Base-by-base conservation (phyloP, 2,113 vertebrate species). In the Craseonycteris thonglongyai region DNA sequence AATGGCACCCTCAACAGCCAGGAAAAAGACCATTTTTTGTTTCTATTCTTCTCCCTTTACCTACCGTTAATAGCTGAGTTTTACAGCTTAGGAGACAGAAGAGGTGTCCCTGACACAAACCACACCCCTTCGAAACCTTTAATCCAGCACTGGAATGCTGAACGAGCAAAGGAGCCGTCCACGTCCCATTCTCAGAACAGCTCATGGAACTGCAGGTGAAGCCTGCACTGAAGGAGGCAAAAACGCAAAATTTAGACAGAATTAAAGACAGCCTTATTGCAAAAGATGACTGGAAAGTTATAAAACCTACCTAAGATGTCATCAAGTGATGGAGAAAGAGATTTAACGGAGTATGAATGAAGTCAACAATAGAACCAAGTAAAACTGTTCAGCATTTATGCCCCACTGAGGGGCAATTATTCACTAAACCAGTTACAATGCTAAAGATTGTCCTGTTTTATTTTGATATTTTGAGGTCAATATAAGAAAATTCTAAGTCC, bases 401-500 rank as follows among this genome's bases (percentile, higher is more conserved):
- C 1, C 14, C 38, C 38, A 42, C n/a, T 12, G 33, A 56, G 35
- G 21, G 18, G 6, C 13, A 33, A 12, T 65, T 91, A 82, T 74
- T 83, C 42, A 80, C n/a, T 66, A 66, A 54, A 38, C 30, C 30
- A 42, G n/a, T 45, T 51, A 35, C 35, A 90, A 93, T 22, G 14
- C 63, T 38, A 51, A n/a, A n/a, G 9, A 22, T 16, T 28, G 80
- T 93, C 33, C 66, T 82, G 33, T 61, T 87, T 95, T 89, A 28
- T 45, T 75, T 61, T 92, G 88, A 12, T 80, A 79, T 79, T 85
- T 80, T 80, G 63, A 93, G 14, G 38, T 47, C 84, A 92, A 30
- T 68, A 54, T 38, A 83, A 45, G 45, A 86, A 89, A 94, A 90
- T 84, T 63, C 30, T 68, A 84, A 83, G 47, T 28, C 33, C 49